A percentile compares a stretch with the other conserved stretches of the same genome.
phyloP scores from a whole-genome alignment of 37 sponge, comb jelly and placozoan genomes.

The Mnemiopsis leidyi region DNA sequence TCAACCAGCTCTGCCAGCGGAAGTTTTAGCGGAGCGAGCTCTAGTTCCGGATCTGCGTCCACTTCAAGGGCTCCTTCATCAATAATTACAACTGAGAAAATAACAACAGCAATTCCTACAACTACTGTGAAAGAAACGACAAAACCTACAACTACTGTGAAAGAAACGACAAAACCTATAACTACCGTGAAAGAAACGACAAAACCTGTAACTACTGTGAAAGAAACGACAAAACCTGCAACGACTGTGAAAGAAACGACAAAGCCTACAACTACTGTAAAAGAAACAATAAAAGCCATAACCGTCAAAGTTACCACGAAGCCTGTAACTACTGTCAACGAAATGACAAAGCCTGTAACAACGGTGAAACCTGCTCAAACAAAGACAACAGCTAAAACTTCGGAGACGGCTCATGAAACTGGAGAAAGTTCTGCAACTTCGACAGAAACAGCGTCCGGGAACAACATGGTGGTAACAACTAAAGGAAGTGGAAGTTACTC shows the following conservation, averaged over 20 bases:
- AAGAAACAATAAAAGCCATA: neutral
- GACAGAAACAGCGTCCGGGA: too few relatives aligned
- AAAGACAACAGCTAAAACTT: too few relatives aligned
- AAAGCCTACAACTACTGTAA: neutral
- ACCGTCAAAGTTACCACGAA: neutral
- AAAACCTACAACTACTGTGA: neutral
- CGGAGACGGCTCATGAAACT: too few relatives aligned
- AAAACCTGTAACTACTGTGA: neutral
- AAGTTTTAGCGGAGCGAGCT: too few relatives aligned
- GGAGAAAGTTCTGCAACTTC: too few relatives aligned
- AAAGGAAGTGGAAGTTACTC: too few relatives aligned
- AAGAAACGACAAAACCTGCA: constrained; percentile 15
- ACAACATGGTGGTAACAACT: too few relatives aligned
- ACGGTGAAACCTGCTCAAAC: neutral
- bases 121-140: neutral
- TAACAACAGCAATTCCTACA: constrained; percentile 13
- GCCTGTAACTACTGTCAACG: neutral
- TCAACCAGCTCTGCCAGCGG: too few relatives aligned
- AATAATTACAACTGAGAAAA: neutral
- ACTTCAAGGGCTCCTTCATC: neutral
- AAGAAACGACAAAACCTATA: constrained; percentile 43
- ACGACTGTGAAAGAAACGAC: neutral
- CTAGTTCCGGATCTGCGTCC: too few relatives aligned
- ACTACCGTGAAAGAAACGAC: constrained; percentile 15
- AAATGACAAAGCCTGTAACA: neutral